phyloP scores from a whole-genome alignment of 37 sponge, comb jelly and placozoan species.

The Amphimedon queenslandica region DNA sequence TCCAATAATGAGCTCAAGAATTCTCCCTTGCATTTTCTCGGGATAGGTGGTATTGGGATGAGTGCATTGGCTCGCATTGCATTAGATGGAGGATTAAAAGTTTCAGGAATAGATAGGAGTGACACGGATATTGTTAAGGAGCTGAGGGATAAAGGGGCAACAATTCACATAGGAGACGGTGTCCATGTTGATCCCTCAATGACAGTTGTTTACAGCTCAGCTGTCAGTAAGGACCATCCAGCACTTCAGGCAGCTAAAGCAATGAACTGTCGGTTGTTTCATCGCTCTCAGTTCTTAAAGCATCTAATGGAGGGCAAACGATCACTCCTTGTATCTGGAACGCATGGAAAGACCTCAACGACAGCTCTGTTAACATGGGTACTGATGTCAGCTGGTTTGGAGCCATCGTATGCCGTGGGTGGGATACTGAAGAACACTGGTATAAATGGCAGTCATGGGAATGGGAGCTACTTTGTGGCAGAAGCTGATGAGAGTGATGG shows the following conservation, averaged over 20 bases:
- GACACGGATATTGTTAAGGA: no score
- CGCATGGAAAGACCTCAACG: conserved; percentile 14
- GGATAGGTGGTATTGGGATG: conserved; percentile 6
- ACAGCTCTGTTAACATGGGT: neutral
- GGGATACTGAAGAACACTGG: conserved; percentile 1
- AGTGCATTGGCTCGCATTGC: no score
- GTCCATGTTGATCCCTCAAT: no score
- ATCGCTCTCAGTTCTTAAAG: neutral
- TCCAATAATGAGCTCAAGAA: no score
- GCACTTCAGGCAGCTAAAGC: neutral
- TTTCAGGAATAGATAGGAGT: no score
- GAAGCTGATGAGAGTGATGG: conserved; percentile 17
- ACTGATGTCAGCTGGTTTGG: neutral
- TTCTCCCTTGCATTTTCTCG: conserved; percentile 1
- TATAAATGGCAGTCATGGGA: conserved; percentile 4
- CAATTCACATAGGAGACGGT: no score
- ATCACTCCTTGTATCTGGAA: neutral
- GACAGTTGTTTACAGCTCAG: neutral
- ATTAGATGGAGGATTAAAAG: no score
- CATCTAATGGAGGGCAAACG: neutral
- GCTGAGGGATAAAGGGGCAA: no score
- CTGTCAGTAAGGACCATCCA: neutral
- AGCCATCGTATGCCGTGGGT: neutral
- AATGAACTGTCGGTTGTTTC: no score
- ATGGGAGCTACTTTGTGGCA: neutral